Base-by-base conservation (phyloP, 2,113 vertebrate species). In the Neogale vison region DNA sequence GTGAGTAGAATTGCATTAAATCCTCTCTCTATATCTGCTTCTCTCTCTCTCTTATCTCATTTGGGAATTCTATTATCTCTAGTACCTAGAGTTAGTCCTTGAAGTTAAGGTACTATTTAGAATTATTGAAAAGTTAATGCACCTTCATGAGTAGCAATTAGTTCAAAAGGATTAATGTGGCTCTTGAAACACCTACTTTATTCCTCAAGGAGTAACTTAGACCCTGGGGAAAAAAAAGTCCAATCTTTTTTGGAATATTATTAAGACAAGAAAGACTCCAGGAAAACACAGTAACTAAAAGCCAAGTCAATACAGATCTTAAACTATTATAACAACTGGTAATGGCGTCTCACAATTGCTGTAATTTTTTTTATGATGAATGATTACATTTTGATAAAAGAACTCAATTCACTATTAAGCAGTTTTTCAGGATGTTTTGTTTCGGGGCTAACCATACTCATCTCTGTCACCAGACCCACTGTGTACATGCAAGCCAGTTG, bases 211-310 rank as follows among this genome's bases (percentile, higher is more conserved):
- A 93, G 18, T 74, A 85, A 76, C 29, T 39, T 61, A 34, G 74
- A 20, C 79, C 55, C 63, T 87, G 47, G 71, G 13, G 83, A 13
- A 61, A 55, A 31, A 77, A 77, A 26, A 93, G 36, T 29, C 65
- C 42, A 45, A 31, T 77, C 63, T 77, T 50, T 77, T 94, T 86
- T 42, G 72, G 34, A 57, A 89, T 26, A 96, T 88, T 74, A 92
- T 69, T 86, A 96, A 97, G 76, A 80, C 18, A 57, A 85, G 88
- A 83, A 34, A 39, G 9, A 45, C 36, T 86, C 61, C 71, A 61
- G 31, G 67, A 88, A 82, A 90, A 95, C 26, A 50, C 4, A 94
- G 31, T 50, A 92, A 92, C 67, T 71, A 65, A 90, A 69, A 93
- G 36, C 29, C 90, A 61, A 72, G 7, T 93, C 20, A 23, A 34